A percentile compares a stretch with the other conserved stretches of the same genome.
Conservation (phyloP, 2,888 invertebrate genomes). For the Emmelina monodactyla region DNA sequence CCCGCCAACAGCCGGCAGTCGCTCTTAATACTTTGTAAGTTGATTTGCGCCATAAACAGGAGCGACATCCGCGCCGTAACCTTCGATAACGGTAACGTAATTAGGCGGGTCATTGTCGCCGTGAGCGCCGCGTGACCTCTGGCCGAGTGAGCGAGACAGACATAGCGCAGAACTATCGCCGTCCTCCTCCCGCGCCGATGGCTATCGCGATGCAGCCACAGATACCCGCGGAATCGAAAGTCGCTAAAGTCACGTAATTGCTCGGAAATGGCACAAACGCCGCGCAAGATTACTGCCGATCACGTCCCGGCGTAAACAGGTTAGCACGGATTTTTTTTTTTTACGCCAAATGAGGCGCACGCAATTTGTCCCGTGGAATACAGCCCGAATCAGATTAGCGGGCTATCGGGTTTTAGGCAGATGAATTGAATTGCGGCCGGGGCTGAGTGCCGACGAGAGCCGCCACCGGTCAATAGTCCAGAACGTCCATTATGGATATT, state of each 20-base stretch:
- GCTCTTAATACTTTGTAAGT: no score
- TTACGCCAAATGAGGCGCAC: background rate
- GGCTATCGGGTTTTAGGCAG: background rate
- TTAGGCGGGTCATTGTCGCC: no score
- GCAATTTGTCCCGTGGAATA: background rate
- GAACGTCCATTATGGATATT: conserved; percentile 9
- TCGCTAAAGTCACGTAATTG: conserved; percentile 45
- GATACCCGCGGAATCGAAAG: conserved; percentile 25
- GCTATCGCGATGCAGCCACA: no score
- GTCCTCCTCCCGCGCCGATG: no score
- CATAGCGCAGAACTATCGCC: no score
- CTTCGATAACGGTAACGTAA: no score
- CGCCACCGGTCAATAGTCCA: background rate
- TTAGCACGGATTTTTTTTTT: conserved; percentile 39
- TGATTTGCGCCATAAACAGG: no score
- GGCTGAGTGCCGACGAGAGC: background rate
- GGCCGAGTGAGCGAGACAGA: no score
- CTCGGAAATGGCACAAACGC: conserved; percentile 40
- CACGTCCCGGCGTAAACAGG: conserved; percentile 43
- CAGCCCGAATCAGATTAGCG: background rate
- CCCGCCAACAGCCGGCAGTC: no score
- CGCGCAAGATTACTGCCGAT: conserved; percentile 42
- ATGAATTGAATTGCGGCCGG: conserved; percentile 1
- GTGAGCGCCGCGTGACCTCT: no score
- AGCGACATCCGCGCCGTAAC: no score